Conservation (phyloP, 2,888 invertebrate species). For the Agrypnus murinus region DNA sequence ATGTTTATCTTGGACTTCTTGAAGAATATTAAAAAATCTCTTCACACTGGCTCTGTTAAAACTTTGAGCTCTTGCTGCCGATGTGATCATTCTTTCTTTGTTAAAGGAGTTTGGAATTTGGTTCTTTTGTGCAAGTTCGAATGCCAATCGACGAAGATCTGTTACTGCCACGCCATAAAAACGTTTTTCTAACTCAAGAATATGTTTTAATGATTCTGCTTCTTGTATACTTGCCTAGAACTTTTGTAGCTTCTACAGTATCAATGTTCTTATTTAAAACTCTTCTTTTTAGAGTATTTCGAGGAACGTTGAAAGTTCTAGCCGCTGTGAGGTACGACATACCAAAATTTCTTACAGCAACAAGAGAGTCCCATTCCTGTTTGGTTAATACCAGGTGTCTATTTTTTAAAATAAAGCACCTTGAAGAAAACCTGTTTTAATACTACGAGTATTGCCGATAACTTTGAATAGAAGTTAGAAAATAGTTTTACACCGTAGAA, state of each 20-base stretch:
- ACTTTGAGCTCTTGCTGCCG: conserved; percentile 47
- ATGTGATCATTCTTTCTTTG: conserved; percentile 37
- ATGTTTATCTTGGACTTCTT: conserved; percentile 44
- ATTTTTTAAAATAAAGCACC: too few relatives aligned
- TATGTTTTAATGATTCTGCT: conserved; percentile 31
- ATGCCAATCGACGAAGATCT: conserved; percentile 35
- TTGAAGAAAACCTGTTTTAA: too few relatives aligned
- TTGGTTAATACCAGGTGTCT: too few relatives aligned
- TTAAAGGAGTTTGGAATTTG: conserved; percentile 37
- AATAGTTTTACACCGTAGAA: too few relatives aligned
- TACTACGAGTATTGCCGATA: too few relatives aligned
- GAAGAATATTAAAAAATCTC: conserved; percentile 32
- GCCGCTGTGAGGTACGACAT: conserved; percentile 1
- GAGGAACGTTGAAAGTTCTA: conserved; percentile 16
- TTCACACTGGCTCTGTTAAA: conserved; percentile 49
- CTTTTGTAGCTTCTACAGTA: conserved; percentile 16
- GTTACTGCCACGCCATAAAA: conserved; percentile 35
- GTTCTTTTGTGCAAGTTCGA: conserved; percentile 38
- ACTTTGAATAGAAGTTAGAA: too few relatives aligned
- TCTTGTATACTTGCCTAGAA: conserved; percentile 32
- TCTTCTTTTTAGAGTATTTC: conserved; percentile 29
- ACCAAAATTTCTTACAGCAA: not conserved
- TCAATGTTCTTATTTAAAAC: conserved; percentile 15
- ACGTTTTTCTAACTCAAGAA: conserved; percentile 27
- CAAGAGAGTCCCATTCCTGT: not conserved